Evolutionary conservation across 2,888 invertebrate genomes (phyloP), one percentile per base, ranked within the genome.

Genomic region (Cheilosia pagana): DNA sequence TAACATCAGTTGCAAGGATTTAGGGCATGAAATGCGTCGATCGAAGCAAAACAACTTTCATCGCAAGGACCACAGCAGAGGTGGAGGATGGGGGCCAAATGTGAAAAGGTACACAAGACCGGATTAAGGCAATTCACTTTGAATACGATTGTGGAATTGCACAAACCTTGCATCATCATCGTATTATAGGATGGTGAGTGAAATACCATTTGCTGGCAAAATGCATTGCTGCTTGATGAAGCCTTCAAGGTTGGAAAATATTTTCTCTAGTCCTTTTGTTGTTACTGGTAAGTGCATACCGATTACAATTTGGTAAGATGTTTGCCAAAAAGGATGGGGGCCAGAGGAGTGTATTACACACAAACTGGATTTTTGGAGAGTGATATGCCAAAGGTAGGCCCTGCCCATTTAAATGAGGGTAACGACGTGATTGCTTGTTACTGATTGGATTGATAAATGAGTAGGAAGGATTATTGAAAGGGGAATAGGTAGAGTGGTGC

Each of bases 71-170:
- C 3, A 16, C 14, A 10, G 23, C 1, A 25, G 28, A 19, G 5
- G 2, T 6, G 16, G 8, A 5, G n/a, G n/a, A n/a, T n/a, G n/a
- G 10, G 31, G 19, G 23, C 50, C 25, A 23, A 75, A 43, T 25
- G 57, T 53, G 55, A 72, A 77, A 62, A 59, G 45, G n/a, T 60
- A 39, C 12, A 12, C 48, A 68, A 60, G 39, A 63, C 63, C 68
- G 48, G 72, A 74, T 57, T 82, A 74, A 43, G 72, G 62, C 72
- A 78, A 78, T 78, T 78, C 67, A 78, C 72, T 74, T 74, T 63
- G 72, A 72, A 72, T 52, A 41, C 59, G 62, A 82, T 77, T 82
- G 78, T 63, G 48, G 52, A 52, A 68, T 57, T 48, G 48, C 23
- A 52, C 60, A 39, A 75, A 55, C 55, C 45, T 41, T 63, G n/a